Conservation (phyloP, 2,888 invertebrate species). For the Plagiodera versicolora region DNA sequence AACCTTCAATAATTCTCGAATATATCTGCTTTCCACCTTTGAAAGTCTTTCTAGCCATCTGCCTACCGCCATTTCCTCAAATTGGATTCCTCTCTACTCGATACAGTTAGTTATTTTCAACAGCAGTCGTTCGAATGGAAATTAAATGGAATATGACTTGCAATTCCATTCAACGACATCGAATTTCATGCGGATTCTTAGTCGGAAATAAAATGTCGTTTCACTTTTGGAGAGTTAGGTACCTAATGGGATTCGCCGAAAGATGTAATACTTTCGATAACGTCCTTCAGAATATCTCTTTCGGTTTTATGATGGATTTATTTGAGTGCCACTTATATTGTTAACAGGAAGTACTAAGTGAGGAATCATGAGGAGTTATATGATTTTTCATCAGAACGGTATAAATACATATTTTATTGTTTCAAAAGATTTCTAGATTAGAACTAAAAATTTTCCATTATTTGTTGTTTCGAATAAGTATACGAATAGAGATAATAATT, state of each 20-base stretch:
- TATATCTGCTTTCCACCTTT: neutral
- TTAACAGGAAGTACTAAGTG: neutral
- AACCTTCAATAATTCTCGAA: neutral
- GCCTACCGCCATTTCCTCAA: neutral
- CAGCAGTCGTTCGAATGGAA: constrained; percentile 4
- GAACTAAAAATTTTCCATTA: too few relatives aligned
- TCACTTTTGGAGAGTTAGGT: neutral
- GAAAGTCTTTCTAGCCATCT: neutral
- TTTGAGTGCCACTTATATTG: constrained; percentile 6
- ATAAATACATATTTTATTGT: too few relatives aligned
- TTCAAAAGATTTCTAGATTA: too few relatives aligned
- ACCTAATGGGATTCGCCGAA: neutral
- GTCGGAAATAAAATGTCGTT: constrained; percentile 9
- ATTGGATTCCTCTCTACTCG: neutral
- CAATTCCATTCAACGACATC: constrained; percentile 2
- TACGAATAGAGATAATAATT: too few relatives aligned
- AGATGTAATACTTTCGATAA: constrained; percentile 6
- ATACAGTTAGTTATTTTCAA: constrained; percentile 9
- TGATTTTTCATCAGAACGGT: too few relatives aligned
- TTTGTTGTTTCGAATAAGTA: too few relatives aligned
- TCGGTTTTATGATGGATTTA: constrained; percentile 1
- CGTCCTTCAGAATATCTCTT: constrained; percentile 7
- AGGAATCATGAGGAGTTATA: neutral
- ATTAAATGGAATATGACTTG: constrained; percentile 17
- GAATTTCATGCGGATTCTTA: constrained; percentile 12